Conservation (phyloP, 1,140 invertebrate species). For the Zaprionus tsacasi region DNA sequence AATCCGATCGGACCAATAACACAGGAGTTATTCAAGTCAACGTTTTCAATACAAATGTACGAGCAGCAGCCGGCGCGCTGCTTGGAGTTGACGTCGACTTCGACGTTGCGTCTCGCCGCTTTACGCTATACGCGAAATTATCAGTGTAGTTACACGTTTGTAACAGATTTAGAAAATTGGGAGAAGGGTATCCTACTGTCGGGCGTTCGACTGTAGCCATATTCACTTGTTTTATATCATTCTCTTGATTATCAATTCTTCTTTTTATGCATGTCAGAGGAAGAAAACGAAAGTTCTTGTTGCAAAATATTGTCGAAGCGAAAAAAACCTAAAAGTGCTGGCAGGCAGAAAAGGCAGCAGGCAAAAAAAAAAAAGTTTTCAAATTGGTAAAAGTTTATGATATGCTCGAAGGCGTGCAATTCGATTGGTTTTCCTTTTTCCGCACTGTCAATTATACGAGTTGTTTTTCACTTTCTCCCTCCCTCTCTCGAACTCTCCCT, state of each 20-base stretch:
- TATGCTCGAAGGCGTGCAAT: slow-evolving; percentile 54
- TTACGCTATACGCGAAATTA: no score
- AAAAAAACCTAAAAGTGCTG: slow-evolving; percentile 7
- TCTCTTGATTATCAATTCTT: slow-evolving; percentile 58
- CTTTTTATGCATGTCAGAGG: slow-evolving; percentile 18
- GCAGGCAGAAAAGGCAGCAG: not conserved
- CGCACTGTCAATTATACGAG: slow-evolving; percentile 45
- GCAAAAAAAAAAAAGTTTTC: slow-evolving; percentile 44
- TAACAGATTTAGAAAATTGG: no score
- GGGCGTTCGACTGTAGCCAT: no score
- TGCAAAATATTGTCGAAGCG: slow-evolving; percentile 62
- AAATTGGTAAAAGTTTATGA: slow-evolving; percentile 66
- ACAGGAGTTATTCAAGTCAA: no score
- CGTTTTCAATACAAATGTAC: no score
- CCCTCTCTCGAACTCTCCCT: not conserved
- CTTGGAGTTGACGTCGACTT: no score
- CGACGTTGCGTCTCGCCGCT: no score
- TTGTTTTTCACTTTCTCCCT: slow-evolving; percentile 11
- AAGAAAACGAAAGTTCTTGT: slow-evolving; percentile 52
- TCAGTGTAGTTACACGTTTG: no score
- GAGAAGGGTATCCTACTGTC: no score
- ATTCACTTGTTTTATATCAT: slow-evolving; percentile 44
- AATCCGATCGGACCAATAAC: no score
- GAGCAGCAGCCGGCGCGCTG: no score
- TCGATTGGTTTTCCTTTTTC: slow-evolving; percentile 56